Evolutionary conservation across 2,797 vertebrate species (phyloP), one percentile per base, ranked within the genome.

Genomic region (Sebastes steindachneri): DNA sequence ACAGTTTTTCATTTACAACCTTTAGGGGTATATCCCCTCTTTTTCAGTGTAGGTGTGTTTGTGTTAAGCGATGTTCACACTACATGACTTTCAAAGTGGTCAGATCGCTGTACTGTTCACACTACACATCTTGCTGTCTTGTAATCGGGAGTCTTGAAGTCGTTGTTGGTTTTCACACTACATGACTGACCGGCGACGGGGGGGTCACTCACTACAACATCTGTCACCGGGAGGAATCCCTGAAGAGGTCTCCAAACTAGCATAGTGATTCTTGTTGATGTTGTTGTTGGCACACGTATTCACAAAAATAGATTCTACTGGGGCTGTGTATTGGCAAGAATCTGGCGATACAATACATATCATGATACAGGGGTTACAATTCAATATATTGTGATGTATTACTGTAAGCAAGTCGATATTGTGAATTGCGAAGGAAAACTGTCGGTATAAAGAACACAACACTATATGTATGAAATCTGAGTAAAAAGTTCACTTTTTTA

Each of bases 41-140:
- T 31, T 75, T 85, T 89, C 77, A 81, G 77, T 75, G 86, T 92
- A 29, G 73, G 83, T 79, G 83, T 79, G 28, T 78, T n/a, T 72
- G 33, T 73, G 3, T 45, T 45, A 17, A 45, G 41, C 15, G 3
- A 45, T 19, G 41, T 45, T 45, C 41, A 17, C 41, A 45, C 41
- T 45, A 45, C 41, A 45, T 17, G 15, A 17, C 41, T 45, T 45
- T 45, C 37, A 41, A 41, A 41, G 37, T 15, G 37, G 14, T 41
- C 41, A 45, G 41, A 45, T 45, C 41, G 7, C 41, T n/a, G 48
- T n/a, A 51, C 9, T 51, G 48, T 51, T 51, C 48, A 51, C 48
- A n/a, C 48, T n/a, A 51, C 48, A 51, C 48, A n/a, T n/a, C 48
- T 51, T 51, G 48, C 19, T 51, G 48, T 51, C 41, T 45, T 17